A percentile compares a stretch with the other conserved stretches of the same genome.
Evolutionary conservation across 1,140 invertebrate genomes (phyloP).

Genomic region (Cydia strobilella): DNA sequence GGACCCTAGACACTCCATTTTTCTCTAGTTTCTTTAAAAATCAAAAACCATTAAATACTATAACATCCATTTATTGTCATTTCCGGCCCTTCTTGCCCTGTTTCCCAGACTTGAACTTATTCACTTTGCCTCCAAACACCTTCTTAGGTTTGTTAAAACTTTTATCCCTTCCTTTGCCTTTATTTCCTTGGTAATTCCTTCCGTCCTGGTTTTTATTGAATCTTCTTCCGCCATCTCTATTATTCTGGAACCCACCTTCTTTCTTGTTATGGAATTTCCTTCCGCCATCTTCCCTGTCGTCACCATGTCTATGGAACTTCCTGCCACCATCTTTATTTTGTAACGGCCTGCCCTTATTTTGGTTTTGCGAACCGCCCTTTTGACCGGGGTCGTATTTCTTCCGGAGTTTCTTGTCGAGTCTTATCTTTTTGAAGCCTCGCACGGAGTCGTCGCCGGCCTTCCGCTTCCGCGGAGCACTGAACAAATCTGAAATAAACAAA

Average conservation of each 20-base stretch:
- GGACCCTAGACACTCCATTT: no score
- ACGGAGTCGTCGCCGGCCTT: slow-evolving; percentile 57
- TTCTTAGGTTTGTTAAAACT: slow-evolving; percentile 54
- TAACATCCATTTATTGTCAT: slow-evolving; percentile 33
- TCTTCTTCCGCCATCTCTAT: slow-evolving; percentile 36
- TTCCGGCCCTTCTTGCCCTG: slow-evolving; percentile 50
- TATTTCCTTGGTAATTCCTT: slow-evolving; percentile 31
- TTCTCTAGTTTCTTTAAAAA: not conserved
- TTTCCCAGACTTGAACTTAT: slow-evolving; percentile 57
- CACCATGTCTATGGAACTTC: slow-evolving; percentile 49
- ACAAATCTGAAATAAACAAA: slow-evolving; percentile 65
- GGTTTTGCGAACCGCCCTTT: slow-evolving; percentile 43
- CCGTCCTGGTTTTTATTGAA: slow-evolving; percentile 41
- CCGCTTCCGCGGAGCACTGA: slow-evolving; percentile 63
- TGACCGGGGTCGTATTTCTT: slow-evolving; percentile 65
- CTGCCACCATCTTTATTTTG: slow-evolving; percentile 38
- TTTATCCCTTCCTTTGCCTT: slow-evolving; percentile 37
- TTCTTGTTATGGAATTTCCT: slow-evolving; percentile 50
- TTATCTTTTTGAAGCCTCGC: slow-evolving; percentile 73
- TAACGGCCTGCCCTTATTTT: slow-evolving; percentile 39
- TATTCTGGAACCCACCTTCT: slow-evolving; percentile 40
- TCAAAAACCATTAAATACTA: not conserved
- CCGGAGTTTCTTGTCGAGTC: slow-evolving; percentile 68
- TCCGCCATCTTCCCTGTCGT: slow-evolving; percentile 43
- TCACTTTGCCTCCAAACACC: slow-evolving; percentile 70